Evolutionary conservation across 2,113 vertebrate species (phyloP), one percentile per base, ranked within the genome.

Genomic region (Meleagris gallopavo): DNA sequence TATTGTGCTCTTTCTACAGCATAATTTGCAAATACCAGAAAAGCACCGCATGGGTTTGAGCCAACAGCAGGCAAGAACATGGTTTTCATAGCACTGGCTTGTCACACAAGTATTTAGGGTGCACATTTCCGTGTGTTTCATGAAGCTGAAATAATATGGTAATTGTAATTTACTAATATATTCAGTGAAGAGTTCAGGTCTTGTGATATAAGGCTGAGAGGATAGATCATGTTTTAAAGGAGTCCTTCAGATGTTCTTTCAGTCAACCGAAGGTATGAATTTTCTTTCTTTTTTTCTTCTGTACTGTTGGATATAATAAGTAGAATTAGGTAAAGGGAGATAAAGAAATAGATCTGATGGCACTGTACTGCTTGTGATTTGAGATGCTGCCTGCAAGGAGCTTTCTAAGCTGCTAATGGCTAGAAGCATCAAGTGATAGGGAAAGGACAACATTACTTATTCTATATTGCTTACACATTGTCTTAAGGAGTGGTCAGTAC

Each of bases 21-120:
- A 27, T 65, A 90, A 93, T 95, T 93, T 91, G 25, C 69, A 91
- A 22, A 50, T 90, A 86, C 30, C 83, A 86, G 69, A 90, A 73
- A 60, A 81, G 65, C 72, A 65, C 83, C 93, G 34, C 79, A 84
- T 70, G 69, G 32, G 20, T 29, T 43, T 24, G 57, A 93, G 83
- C 69, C 73, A 90, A 29, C 0, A 1, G 13, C 76, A 95, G 72
- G 89, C 1, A 0, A 89, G 32, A 40, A 81, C 34, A 21, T 43
- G 20, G 12, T 17, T 92, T 93, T 69, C n/a, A 88, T 77, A 71
- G 29, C 38, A 8, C 45, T 86, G 69, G 22, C 67, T 88, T 70
- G 80, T 88, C 60, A 71, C 52, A 72, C 43, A 83, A 86, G 64
- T 96, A 88, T 88, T 88, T 86, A 75, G n/a, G 40, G 48, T 43